Percentiles rank a stretch among this genome's conserved stretches.
Evolutionary conservation across 1,140 invertebrate genomes (phyloP).

Genomic region (Drosophila burlai): DNA sequence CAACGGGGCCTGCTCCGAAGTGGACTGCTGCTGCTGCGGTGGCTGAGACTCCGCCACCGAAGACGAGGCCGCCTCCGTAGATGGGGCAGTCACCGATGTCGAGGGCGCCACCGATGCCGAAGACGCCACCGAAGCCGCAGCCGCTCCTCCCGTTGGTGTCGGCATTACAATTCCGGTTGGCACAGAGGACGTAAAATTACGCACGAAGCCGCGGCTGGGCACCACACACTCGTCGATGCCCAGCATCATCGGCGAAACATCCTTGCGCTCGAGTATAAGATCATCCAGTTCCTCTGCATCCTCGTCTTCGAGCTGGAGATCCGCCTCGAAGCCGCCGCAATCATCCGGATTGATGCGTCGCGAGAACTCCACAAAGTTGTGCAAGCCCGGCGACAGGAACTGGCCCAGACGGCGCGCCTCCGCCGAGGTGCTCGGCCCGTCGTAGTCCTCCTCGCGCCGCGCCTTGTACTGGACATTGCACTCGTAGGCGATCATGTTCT

Average conservation of each 20-base stretch:
- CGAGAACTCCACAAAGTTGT: slow-evolving; percentile 56
- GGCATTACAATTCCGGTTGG: neutral
- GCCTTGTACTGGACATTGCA: slow-evolving; percentile 44
- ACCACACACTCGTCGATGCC: neutral
- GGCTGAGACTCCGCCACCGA: neutral
- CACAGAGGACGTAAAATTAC: neutral
- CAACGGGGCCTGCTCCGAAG: neutral
- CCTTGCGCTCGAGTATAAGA: neutral
- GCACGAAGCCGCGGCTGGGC: neutral
- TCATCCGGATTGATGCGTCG: slow-evolving; percentile 52
- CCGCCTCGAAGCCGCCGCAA: slow-evolving; percentile 22
- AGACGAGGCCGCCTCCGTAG: neutral
- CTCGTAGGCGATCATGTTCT: slow-evolving; percentile 83
- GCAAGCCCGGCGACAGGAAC: neutral
- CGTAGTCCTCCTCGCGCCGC: neutral
- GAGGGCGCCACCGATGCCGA: neutral
- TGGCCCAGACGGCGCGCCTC: neutral
- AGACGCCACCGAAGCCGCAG: neutral
- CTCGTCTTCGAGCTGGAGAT: slow-evolving; percentile 47
- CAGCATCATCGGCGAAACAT: neutral
- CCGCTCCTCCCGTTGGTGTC: neutral
- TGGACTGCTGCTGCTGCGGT: neutral
- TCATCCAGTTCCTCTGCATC: slow-evolving; percentile 23
- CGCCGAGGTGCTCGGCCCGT: neutral
- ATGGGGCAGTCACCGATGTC: neutral